Evolutionary conservation across 35 echinoderm and acorn worm species (phyloP), one percentile per base, ranked within the genome.

Genomic region (Ophioderma brevispina): DNA sequence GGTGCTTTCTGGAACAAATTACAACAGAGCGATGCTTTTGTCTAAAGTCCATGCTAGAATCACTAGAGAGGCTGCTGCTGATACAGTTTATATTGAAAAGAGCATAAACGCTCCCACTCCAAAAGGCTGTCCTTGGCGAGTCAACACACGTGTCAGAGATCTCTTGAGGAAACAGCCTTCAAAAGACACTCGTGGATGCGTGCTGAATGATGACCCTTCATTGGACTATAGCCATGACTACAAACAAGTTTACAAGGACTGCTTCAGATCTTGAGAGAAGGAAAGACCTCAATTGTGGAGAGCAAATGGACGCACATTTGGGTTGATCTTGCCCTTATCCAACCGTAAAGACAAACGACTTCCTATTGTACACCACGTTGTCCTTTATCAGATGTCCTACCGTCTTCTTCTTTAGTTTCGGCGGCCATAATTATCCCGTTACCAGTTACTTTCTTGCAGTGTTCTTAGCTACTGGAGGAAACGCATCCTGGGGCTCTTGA

Each of bases 321-420:
- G 76, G 40, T 96, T 5, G 39, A 88, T 23, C 80, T 96, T 1
- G 41, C 19, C 21, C 31, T 96, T 25, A 55, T 85, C 0, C 35
- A 56, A 30, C 81, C 38, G 87, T 90, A 23, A 97, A 96, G 64
- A 87, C 82, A 3, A 97, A 97, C 38, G 84, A 91, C 40, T 64
- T 90, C 15, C 1, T 11, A 0, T 78, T 94, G 5, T 81, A 89
- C 35, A 18, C n/a, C 15, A 13, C 5, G 78, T 33, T 92, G 76
- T 40, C n/a, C 40, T 82, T 0, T 75, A 31, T 25, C 11, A 81
- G 37, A 96, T 96, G 94, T 37, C 35, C 33, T 39, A 43, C n/a
- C n/a, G n/a, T n/a, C n/a, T 41, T 96, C 14, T 93, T 96, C 76
- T 96, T 96, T 64, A 75, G 63, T 32, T 92, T 85, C 42, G 82